Percentiles rank a stretch among this genome's conserved stretches.
Conservation (phyloP, 2,113 vertebrate genomes). For the Paradoxurus hermaphroditus region DNA sequence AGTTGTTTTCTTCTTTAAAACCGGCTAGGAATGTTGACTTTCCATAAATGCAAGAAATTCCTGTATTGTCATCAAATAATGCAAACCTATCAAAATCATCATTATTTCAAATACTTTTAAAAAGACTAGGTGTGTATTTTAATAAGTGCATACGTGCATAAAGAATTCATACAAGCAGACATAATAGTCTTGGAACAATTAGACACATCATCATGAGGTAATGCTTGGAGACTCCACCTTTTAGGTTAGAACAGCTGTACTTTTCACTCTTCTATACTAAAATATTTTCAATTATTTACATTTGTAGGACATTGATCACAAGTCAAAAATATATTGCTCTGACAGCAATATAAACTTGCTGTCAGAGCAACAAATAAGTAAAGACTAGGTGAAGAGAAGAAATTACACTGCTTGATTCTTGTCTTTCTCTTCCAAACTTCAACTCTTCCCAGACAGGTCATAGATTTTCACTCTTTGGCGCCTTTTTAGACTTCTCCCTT, state of each 20-base stretch:
- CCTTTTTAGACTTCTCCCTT: background rate
- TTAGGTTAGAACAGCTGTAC: background rate
- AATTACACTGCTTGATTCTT: background rate
- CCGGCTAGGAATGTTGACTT: background rate
- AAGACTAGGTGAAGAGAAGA: background rate
- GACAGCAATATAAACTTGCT: background rate
- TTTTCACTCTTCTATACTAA: background rate
- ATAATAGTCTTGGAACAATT: background rate
- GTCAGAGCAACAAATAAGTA: background rate
- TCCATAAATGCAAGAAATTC: background rate
- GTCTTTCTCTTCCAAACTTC: background rate
- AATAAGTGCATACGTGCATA: background rate
- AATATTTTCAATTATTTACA: background rate
- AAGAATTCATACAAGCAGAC: background rate
- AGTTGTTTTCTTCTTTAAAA: background rate
- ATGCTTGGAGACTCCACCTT: background rate
- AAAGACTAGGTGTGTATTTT: background rate
- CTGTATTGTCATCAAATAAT: background rate
- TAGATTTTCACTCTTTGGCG: background rate
- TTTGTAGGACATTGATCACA: background rate
- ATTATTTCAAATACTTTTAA: background rate
- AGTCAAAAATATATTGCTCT: too few species aligned
- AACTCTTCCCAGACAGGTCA: background rate
- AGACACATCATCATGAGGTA: background rate
- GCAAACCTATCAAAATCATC: background rate